Conservation (phyloP, 2,888 invertebrate species). For the Congeria kusceri region DNA sequence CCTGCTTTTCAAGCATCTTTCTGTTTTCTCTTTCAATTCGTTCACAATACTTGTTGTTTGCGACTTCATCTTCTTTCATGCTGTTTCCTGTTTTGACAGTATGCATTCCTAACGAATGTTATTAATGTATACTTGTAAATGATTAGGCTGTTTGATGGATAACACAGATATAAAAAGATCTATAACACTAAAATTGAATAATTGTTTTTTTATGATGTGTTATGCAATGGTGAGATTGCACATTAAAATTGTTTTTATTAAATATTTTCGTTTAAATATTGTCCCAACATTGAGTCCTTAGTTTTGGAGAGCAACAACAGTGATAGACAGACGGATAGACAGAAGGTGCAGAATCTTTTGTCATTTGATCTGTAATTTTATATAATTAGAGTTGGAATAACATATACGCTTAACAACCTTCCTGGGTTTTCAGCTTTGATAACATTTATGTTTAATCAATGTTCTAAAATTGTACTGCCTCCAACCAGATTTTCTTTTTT, state of each 20-base stretch:
- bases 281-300: conserved; percentile 49
- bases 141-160: no score
- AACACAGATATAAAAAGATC: no score
- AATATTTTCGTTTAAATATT: not conserved
- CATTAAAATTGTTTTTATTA: not conserved
- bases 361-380: no score
- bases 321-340: not conserved
- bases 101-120: conserved; percentile 9
- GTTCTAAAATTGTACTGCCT: no score
- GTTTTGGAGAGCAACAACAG: conserved; percentile 13
- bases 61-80: conserved; percentile 39
- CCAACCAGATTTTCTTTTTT: no score
- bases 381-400: no score
- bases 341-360: not conserved
- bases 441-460: no score
- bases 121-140: not conserved
- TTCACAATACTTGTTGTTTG: conserved; percentile 30
- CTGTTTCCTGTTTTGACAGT: conserved; percentile 1
- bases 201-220: no score
- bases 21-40: conserved; percentile 69
- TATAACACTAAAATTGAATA: no score
- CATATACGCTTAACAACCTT: no score
- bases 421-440: no score
- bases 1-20: conserved; percentile 67
- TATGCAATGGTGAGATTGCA: no score